Conservation (phyloP, 2,888 invertebrate genomes). For the Drosophila mettleri region DNA sequence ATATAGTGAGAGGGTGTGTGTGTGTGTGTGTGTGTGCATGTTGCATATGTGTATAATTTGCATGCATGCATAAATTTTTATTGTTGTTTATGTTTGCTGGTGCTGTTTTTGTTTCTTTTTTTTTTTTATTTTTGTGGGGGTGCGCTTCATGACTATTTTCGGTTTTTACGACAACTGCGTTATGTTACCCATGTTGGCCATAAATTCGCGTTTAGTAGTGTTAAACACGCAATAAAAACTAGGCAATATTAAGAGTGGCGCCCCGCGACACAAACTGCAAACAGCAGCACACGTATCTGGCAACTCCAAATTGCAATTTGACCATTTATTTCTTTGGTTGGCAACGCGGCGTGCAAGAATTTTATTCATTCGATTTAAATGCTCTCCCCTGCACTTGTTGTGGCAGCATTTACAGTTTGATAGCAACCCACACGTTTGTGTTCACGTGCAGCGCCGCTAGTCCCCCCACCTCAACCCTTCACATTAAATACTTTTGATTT, state of each 20-base stretch:
- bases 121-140: conserved; percentile 18
- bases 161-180: conserved; percentile 75
- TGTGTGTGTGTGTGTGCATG: conserved; percentile 6
- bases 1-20: neutral
- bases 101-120: conserved; percentile 9
- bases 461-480: conserved; percentile 6
- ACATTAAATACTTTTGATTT: conserved; percentile 59
- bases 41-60: conserved; percentile 63
- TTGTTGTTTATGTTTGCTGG: conserved; percentile 53
- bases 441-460: conserved; percentile 44
- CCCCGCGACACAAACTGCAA: conserved; percentile 25
- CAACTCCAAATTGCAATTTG: conserved; percentile 59
- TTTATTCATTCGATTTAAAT: conserved; percentile 29
- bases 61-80: conserved; percentile 62
- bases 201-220: conserved; percentile 75
- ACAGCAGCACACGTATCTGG: conserved; percentile 43
- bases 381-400: conserved; percentile 53
- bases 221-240: conserved; percentile 76
- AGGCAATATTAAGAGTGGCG: conserved; percentile 58
- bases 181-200: conserved; percentile 77
- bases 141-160: conserved; percentile 64
- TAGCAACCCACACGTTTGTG: conserved; percentile 55
- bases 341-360: conserved; percentile 46
- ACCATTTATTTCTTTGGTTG: conserved; percentile 30
- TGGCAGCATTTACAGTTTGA: conserved; percentile 62